These are phyloP conservation scores for Trachymyrmex cornetzi DNA, from an alignment of 1,140 invertebrate genomes.

Conservation along the genomic window DNA sequence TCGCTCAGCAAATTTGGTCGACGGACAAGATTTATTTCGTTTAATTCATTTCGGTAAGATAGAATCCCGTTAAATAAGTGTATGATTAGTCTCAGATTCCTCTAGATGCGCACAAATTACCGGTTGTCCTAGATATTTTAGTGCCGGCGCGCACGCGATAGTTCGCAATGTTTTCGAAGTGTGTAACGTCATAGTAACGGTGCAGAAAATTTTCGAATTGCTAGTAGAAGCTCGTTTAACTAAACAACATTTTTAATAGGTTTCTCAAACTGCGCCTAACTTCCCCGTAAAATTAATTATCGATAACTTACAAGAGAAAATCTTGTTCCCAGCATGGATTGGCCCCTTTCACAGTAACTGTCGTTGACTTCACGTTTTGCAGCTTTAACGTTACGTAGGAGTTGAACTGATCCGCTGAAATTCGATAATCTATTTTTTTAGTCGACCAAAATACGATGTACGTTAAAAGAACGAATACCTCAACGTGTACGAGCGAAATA, in stretches of 20 bases:
- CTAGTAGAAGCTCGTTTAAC: neutral
- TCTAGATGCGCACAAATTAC: conserved; percentile 47
- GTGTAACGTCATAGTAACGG: conserved; percentile 15
- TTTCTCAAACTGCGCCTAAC: neutral
- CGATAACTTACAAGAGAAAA: conserved; percentile 98
- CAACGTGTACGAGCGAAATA: conserved; percentile 35
- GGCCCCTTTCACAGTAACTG: conserved; percentile 97
- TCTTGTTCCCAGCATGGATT: conserved; percentile 99
- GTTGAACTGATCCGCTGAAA: conserved; percentile 93
- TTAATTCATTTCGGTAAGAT: neutral
- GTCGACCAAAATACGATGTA: neutral
- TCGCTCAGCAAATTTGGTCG: conserved; percentile 6
- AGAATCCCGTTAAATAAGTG: conserved; percentile 32
- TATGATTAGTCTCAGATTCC: conserved; percentile 43
- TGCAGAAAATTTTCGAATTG: conserved; percentile 9
- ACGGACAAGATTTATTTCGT: conserved; percentile 8
- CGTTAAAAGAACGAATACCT: neutral
- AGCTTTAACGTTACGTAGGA: conserved; percentile 98
- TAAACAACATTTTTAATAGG: conserved; percentile 1
- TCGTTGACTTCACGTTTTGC: conserved; percentile 99
- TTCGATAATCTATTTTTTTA: conserved; percentile 35
- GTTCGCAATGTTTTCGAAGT: neutral
- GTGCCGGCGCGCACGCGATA: conserved; percentile 38
- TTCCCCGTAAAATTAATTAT: conserved; percentile 7
- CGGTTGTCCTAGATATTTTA: conserved; percentile 50